Evolutionary conservation across 1,140 invertebrate species (phyloP), one percentile per base, ranked within the genome.

Genomic region (Heliconius congener): DNA sequence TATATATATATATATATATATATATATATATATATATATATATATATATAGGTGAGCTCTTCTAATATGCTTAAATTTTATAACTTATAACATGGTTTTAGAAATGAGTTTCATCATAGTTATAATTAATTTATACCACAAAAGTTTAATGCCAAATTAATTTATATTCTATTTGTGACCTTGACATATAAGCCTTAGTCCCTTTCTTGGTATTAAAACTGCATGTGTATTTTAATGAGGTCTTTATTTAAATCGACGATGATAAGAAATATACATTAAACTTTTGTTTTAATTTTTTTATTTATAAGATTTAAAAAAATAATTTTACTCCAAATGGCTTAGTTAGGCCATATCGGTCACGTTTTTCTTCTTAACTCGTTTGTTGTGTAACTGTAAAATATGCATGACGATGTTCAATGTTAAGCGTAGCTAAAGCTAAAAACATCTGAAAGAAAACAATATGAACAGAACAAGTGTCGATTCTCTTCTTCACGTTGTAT

Each of bases 361-460:
- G 79, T 76, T 76, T 71, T 52, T 72, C 39, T 55, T 66, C 50
- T 66, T 9, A 50, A 79, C 46, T 37, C 30, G 19, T 11, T 18
- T 60, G 27, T 76, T 76, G 79, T 66, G 79, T 76, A 80, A 80
- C 39, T 34, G 37, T 70, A 77, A 78, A 78, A 70, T 34, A 76
- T 39, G 42, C 52, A 42, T 73, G 16, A 73, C 79, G 75, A 82
- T 83, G 71, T 73, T 79, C 84, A 83, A 81, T 79, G 82, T 74
- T 89, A 88, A 87, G 83, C 88, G 82, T 85, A 83, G 82, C 85
- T 79, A 85, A 66, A 80, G 77, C 81, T 83, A 81, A 84, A 83
- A 78, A 82, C 78, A 83, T 82, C 81, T 88, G 83, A 92, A 88
- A 90, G 86, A 88, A 90, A 90, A 92, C 90, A 92, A 90, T 90